phyloP scores from a whole-genome alignment of 2,888 invertebrate species.

The Chrysopilus asiliformis region DNA sequence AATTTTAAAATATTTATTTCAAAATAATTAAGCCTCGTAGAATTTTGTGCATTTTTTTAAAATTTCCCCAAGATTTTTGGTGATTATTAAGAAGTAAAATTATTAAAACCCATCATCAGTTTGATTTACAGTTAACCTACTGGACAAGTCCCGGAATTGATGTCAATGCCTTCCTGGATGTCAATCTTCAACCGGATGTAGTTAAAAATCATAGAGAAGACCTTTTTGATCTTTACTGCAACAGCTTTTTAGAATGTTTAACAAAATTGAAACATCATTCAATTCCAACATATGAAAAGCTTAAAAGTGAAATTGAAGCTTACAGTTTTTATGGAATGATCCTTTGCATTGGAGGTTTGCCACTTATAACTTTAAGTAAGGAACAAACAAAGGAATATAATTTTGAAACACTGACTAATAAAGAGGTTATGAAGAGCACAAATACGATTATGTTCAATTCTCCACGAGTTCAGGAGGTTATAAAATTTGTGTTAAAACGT shows the following conservation, averaged over 20 bases:
- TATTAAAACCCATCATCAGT: no score
- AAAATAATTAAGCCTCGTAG: no score
- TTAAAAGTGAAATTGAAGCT: not conserved
- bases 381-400: not conserved
- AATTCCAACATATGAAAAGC: not conserved
- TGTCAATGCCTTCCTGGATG: constrained; percentile 16
- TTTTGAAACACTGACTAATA: constrained; percentile 7
- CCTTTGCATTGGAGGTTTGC: not conserved
- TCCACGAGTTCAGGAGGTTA: not conserved
- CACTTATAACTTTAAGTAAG: not conserved
- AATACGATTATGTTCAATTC: constrained; percentile 30
- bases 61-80: no score
- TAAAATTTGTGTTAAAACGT: constrained; percentile 1
- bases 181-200: constrained; percentile 12
- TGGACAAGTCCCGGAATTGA: constrained; percentile 21
- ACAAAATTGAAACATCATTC: constrained; percentile 18
- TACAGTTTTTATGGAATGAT: not conserved
- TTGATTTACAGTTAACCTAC: constrained; percentile 32
- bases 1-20: no score
- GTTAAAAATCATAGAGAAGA: constrained; percentile 12
- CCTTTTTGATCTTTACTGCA: constrained; percentile 12
- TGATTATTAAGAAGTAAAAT: no score
- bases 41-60: no score
- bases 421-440: constrained; percentile 19
- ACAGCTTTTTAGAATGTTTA: constrained; percentile 17